phyloP scores from a whole-genome alignment of 2,113 vertebrate species.

The Phaethornis superciliosus region DNA sequence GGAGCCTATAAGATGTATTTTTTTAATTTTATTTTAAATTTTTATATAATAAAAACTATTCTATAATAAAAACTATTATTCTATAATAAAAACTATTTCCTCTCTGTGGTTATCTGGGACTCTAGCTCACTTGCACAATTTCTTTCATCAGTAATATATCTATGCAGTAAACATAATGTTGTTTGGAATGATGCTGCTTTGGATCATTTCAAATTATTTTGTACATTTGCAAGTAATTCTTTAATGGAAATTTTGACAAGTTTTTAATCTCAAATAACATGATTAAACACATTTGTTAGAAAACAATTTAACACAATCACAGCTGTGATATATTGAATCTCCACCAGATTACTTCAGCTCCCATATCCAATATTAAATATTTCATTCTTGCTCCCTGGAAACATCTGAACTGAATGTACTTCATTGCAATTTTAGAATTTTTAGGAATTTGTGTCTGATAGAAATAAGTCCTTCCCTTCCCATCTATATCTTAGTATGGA shows the following conservation, averaged over 20 bases:
- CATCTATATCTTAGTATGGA: neutral
- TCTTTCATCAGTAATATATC: neutral
- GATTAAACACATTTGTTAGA: neutral
- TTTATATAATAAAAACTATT: too few species aligned
- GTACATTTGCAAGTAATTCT: neutral
- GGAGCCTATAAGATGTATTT: too few species aligned
- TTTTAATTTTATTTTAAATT: too few species aligned
- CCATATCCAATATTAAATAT: fast-evolving
- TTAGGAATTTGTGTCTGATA: neutral
- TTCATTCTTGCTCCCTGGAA: neutral
- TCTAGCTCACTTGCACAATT: neutral
- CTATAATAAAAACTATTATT: too few species aligned
- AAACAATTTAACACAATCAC: neutral
- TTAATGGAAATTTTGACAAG: neutral
- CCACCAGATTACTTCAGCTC: neutral
- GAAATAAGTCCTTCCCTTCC: neutral
- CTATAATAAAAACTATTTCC: neutral
- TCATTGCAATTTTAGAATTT: neutral
- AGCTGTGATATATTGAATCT: neutral
- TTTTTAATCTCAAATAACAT: conserved; percentile 39
- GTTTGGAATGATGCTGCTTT: conserved; percentile 15
- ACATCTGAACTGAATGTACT: neutral
- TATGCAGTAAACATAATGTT: neutral
- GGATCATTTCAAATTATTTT: conserved; percentile 25
- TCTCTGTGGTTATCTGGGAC: neutral